A percentile compares a stretch with the other conserved stretches of the same genome.
These are phyloP conservation scores for Poecilia gillii DNA, from an alignment of 2,797 vertebrate genomes.

Conservation along the genomic window DNA sequence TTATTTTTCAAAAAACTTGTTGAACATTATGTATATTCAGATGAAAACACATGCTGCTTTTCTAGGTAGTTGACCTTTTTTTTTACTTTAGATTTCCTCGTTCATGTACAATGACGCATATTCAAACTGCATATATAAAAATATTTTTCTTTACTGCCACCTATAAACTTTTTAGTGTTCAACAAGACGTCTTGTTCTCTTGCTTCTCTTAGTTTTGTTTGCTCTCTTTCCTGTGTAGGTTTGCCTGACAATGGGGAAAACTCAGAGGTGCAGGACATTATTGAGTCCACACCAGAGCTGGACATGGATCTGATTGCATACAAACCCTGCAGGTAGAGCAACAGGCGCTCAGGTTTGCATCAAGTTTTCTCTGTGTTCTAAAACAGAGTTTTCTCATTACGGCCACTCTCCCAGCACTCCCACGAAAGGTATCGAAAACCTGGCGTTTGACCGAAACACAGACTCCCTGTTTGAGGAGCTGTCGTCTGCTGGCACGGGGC, in stretches of 20 bases:
- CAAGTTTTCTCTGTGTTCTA: neutral
- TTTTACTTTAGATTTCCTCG: neutral
- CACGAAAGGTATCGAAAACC: constrained; percentile 96
- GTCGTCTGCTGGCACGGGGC: constrained; percentile 93
- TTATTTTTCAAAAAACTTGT: neutral
- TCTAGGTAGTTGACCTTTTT: neutral
- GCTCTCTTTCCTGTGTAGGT: constrained; percentile 73
- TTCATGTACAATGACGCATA: neutral
- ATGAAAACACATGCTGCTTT: no score
- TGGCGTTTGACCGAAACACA: constrained; percentile 97
- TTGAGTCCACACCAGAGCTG: constrained; percentile 97
- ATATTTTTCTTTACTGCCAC: neutral
- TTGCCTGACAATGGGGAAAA: constrained; percentile 91
- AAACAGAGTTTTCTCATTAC: neutral
- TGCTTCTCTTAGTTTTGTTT: neutral
- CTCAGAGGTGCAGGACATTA: constrained; percentile 96
- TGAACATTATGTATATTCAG: neutral
- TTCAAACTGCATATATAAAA: neutral
- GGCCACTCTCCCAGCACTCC: constrained; percentile 84
- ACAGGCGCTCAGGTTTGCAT: neutral
- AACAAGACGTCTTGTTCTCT: neutral
- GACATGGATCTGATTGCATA: constrained; percentile 94
- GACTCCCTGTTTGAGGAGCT: constrained; percentile 98
- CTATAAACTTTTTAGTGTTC: neutral
- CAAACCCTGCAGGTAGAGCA: constrained; percentile 89